Evolutionary conservation across 1,140 invertebrate genomes (phyloP), one percentile per base, ranked within the genome.

Genomic region (Scaptomyza hsui): DNA sequence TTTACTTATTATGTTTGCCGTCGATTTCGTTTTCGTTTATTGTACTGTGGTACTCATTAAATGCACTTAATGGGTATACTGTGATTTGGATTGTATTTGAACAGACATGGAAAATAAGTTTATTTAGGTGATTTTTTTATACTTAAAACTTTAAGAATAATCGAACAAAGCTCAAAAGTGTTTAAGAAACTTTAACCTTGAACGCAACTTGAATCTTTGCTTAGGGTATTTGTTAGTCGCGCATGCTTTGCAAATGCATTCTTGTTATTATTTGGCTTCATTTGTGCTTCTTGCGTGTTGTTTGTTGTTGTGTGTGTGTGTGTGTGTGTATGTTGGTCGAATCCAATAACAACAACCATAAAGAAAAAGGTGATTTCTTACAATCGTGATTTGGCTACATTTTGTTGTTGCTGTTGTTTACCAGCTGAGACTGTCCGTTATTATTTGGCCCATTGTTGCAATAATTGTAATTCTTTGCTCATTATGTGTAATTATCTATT

Each of bases 211-310:
- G 12, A n/a, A 10, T 3, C 3, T 42, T n/a, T 24, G 1, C 29
- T n/a, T 12, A 64, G 60, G 60, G 68, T 57, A 51, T 57, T 32
- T 15, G 9, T 0, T 0, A 39, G 35, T 37, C 26, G 24, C 15
- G 16, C 6, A 18, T 0, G 4, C 6, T 24, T 7, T 12, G 4
- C 7, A 4, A 2, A 4, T 41, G 16, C 2, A 53, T 19, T 32
- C 29, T 15, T 37, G 7, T 41, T 51, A 59, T 48, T 71, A 4
- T 67, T 69, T 74, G 59, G 15, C 60, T 60, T 78, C 55, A 70
- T 63, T 78, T 78, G 68, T 72, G 78, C 71, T 82, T 83, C 79
- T 83, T 82, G 79, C 79, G 71, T 82, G 78, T 64, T 72, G 52
- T 29, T 3, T 29, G 7, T 24, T 24, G 24, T n/a, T 21, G 19